phyloP scores from a whole-genome alignment of 2,888 invertebrate species.

The Brachyptera putata region DNA sequence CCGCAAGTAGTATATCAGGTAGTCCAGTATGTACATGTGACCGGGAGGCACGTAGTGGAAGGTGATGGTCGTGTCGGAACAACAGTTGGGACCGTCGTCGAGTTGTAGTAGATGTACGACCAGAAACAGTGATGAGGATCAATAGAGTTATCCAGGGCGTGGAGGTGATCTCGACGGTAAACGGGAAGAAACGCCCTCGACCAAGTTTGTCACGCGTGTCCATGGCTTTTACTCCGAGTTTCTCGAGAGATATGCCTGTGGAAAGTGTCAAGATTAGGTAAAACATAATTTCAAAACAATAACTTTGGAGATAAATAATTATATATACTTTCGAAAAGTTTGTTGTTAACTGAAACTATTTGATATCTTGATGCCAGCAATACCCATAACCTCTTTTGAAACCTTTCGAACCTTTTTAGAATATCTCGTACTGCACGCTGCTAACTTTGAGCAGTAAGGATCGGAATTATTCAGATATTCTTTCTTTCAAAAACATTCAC shows the following conservation, averaged over 20 bases:
- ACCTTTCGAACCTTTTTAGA: no score
- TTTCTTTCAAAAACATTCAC: no score
- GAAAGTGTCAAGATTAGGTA: no score
- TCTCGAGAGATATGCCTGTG: constrained; percentile 74
- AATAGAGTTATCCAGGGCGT: constrained; percentile 75
- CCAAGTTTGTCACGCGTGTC: constrained; percentile 81
- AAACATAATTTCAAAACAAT: no score
- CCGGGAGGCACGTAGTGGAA: constrained; percentile 91
- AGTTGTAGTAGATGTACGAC: constrained; percentile 81
- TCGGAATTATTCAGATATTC: no score
- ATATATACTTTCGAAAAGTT: no score
- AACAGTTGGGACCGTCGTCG: constrained; percentile 73
- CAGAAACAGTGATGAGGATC: constrained; percentile 86
- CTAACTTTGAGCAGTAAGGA: no score
- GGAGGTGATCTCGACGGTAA: constrained; percentile 88
- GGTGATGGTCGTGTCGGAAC: constrained; percentile 88
- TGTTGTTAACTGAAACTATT: no score
- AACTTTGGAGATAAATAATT: no score
- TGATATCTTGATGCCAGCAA: no score
- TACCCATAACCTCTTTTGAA: no score
- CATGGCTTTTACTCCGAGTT: constrained; percentile 78
- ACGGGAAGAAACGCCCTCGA: constrained; percentile 89
- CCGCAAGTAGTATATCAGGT: constrained; percentile 87
- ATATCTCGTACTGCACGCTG: no score
- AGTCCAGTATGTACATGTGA: constrained; percentile 92